Evolutionary conservation across 2,888 invertebrate genomes (phyloP).

Genomic region (Mimumesa dahlbomi): DNA sequence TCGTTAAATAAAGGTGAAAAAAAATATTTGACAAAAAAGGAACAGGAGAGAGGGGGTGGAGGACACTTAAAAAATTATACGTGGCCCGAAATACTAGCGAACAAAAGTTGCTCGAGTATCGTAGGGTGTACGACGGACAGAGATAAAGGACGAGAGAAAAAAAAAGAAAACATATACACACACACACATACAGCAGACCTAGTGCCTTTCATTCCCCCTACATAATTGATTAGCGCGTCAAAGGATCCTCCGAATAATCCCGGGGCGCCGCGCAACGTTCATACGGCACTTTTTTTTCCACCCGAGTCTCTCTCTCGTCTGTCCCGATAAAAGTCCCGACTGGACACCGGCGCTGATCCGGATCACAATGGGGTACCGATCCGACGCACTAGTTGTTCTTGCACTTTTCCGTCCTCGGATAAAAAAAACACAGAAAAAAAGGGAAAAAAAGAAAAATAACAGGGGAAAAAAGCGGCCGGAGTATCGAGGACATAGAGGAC

Average conservation of each 20-base stretch:
- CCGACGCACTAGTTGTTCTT: slow-evolving; percentile 39
- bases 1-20: too few species aligned
- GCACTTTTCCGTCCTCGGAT: slow-evolving; percentile 15
- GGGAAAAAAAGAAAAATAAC: too few species aligned
- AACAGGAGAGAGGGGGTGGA: too few species aligned
- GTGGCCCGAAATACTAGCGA: too few species aligned
- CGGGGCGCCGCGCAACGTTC: slow-evolving; percentile 50
- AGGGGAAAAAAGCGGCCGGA: too few species aligned
- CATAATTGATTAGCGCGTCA: slow-evolving; percentile 68
- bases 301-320: slow-evolving; percentile 9
- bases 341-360: slow-evolving; percentile 45
- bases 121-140: too few species aligned
- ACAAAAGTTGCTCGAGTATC: too few species aligned
- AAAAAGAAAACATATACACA: not conserved
- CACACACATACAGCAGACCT: too few species aligned
- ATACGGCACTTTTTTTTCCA: slow-evolving; percentile 1
- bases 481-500: too few species aligned
- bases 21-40: too few species aligned
- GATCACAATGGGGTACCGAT: slow-evolving; percentile 44
- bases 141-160: slow-evolving; percentile 22
- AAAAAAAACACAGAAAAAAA: not conserved
- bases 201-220: slow-evolving; percentile 44
- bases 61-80: too few species aligned
- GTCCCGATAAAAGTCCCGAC: slow-evolving; percentile 41
- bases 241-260: slow-evolving; percentile 36